Conservation (phyloP, 2,888 invertebrate genomes). For the Anaspis maculata region DNA sequence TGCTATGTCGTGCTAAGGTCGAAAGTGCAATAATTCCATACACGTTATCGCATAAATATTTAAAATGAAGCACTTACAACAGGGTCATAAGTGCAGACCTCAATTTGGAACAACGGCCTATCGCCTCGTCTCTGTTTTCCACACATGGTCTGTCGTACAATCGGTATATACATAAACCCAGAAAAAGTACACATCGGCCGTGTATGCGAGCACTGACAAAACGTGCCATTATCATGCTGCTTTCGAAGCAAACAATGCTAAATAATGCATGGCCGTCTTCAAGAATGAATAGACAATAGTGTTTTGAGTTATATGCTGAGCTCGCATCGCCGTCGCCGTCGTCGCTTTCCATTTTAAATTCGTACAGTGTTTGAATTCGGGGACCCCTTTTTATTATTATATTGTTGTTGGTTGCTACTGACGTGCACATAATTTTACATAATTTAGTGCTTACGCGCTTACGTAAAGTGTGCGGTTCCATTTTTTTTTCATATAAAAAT, state of each 20-base stretch:
- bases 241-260: constrained; percentile 27
- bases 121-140: no score
- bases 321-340: no score
- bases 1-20: no score
- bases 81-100: no score
- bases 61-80: no score
- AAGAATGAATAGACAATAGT: constrained; percentile 29
- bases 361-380: constrained; percentile 18
- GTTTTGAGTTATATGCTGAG: constrained; percentile 27
- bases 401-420: constrained; percentile 8
- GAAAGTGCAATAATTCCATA: no score
- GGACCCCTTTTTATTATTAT: constrained; percentile 17
- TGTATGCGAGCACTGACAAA: constrained; percentile 16
- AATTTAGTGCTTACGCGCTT: constrained; percentile 10
- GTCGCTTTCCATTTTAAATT: constrained; percentile 27
- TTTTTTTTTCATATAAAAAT: no score
- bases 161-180: no score
- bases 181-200: constrained; percentile 10
- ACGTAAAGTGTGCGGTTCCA: constrained; percentile 11
- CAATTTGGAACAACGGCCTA: no score
- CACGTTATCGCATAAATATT: no score
- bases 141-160: no score
- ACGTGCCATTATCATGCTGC: constrained; percentile 25
- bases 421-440: constrained; percentile 14
- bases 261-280: constrained; percentile 28